Conservation (phyloP, 1,140 invertebrate species). For the Lepeophtheirus salmonis region DNA sequence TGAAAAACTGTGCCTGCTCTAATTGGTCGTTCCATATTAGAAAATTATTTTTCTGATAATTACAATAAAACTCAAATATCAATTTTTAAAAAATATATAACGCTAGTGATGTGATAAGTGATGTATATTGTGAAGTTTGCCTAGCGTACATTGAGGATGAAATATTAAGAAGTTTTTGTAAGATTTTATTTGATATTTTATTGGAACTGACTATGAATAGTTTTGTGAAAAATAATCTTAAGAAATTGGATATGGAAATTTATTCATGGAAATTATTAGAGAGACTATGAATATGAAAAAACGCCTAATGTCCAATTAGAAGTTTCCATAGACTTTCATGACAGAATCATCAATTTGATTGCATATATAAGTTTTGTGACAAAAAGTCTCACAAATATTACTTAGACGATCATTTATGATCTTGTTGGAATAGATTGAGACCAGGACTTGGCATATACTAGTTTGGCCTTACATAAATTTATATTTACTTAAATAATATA, state of each 20-base stretch:
- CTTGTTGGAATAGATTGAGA: conserved; percentile 86
- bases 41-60: conserved; percentile 32
- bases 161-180: conserved; percentile 50
- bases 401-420: conserved; percentile 61
- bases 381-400: conserved; percentile 58
- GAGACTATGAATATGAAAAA: conserved; percentile 71
- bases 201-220: conserved; percentile 46
- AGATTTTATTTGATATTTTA: conserved; percentile 49
- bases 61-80: conserved; percentile 29
- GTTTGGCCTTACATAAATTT: conserved; percentile 79
- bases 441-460: conserved; percentile 85
- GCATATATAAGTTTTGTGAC: conserved; percentile 54
- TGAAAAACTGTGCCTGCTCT: conserved; percentile 39
- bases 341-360: conserved; percentile 13
- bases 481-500: too few relatives aligned
- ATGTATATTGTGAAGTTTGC: conserved; percentile 53
- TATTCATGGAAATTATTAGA: conserved; percentile 56
- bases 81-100: conserved; percentile 45
- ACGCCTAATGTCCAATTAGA: conserved; percentile 83
- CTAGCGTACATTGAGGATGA: conserved; percentile 51
- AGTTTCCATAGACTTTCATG: conserved; percentile 45
- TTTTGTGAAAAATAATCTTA: conserved; percentile 40
- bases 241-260: conserved; percentile 42
- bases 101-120: conserved; percentile 45
- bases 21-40: conserved; percentile 42